Conservation (phyloP, 1,140 invertebrate species). For the Ephestia elutella region DNA sequence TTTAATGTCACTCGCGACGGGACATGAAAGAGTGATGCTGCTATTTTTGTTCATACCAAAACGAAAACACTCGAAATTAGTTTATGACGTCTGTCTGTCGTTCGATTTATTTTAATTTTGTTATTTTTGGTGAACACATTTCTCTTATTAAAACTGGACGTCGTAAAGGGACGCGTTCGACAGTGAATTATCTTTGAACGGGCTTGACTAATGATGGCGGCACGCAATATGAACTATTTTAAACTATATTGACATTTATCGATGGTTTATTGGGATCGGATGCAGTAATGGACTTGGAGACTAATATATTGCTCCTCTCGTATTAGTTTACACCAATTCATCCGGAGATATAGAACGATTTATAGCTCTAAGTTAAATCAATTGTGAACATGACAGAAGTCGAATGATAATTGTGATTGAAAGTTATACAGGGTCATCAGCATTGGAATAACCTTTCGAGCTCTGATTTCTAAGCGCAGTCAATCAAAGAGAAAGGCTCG, state of each 20-base stretch:
- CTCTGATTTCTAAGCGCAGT: slow-evolving; percentile 44
- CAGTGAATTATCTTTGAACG: slow-evolving; percentile 48
- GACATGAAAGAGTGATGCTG: slow-evolving; percentile 70
- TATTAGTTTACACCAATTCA: neutral
- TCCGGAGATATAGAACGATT: neutral
- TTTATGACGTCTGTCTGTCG: slow-evolving; percentile 72
- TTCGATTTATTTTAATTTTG: slow-evolving; percentile 74
- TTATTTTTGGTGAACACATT: slow-evolving; percentile 62
- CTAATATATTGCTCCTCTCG: slow-evolving; percentile 6
- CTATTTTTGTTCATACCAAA: slow-evolving; percentile 68
- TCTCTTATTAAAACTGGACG: slow-evolving; percentile 55
- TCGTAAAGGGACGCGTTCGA: slow-evolving; percentile 52
- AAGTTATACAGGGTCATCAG: neutral
- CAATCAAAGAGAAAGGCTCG: slow-evolving; percentile 70
- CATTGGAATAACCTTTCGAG: slow-evolving; percentile 37
- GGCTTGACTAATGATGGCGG: slow-evolving; percentile 39
- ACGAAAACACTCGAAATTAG: slow-evolving; percentile 72
- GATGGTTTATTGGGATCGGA: slow-evolving; percentile 25
- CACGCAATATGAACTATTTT: slow-evolving; percentile 27
- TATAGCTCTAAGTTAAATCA: slow-evolving; percentile 2
- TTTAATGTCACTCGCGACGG: slow-evolving; percentile 61
- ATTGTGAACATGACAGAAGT: slow-evolving; percentile 1
- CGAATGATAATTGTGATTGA: slow-evolving; percentile 1
- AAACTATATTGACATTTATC: slow-evolving; percentile 39
- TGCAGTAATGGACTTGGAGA: slow-evolving; percentile 8